Base-by-base conservation (phyloP, 2,113 vertebrate genomes). In the Notarius lentiginosus region DNA sequence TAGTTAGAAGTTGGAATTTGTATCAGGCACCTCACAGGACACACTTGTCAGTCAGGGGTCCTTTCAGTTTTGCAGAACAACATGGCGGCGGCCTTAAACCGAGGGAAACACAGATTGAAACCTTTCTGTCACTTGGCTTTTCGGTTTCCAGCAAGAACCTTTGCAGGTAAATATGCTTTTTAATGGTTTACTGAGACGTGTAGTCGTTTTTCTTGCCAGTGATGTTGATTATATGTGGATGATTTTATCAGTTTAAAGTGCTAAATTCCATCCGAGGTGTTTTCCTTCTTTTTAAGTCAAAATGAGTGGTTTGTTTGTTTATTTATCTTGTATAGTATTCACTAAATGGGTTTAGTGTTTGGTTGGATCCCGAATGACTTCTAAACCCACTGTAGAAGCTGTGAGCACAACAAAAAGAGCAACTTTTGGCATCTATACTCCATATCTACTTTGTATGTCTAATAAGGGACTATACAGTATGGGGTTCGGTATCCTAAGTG, bases 51-150 rank as follows among this genome's bases (percentile, higher is more conserved):
- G 6, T 3, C 2, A 17, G 1, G 84, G 94, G 94, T 95, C 92
- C 94, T 91, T 88, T 34, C 10, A 7, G 27, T 56, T 56, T 18
- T 30, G 61, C 47, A 86, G 90, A 12, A 93, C 93, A 93, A 93
- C 90, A 95, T 95, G 95, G 95, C 95, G 1, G 94, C 95, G 0
- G 93, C 92, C 82, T 81, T 95, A 83, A 92, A 88, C 6, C 91
- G 88, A 83, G 85, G 87, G n/a, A 94, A 89, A 66, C 90, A 91
- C 90, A 89, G 92, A 82, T 93, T 94, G 89, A 95, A 92, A 89
- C 88, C 18, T n/a, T 66, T 84, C 11, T 81, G 63, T 1, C 87
- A 22, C 6, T 18, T 83, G 5, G 63, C 66, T 72, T 86, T 89
- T 0, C 83, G 79, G 12, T 30, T 89, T 66, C 83, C 87, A 10